Evolutionary conservation across 2,113 vertebrate genomes (phyloP).

Genomic region (Rattus rattus): DNA sequence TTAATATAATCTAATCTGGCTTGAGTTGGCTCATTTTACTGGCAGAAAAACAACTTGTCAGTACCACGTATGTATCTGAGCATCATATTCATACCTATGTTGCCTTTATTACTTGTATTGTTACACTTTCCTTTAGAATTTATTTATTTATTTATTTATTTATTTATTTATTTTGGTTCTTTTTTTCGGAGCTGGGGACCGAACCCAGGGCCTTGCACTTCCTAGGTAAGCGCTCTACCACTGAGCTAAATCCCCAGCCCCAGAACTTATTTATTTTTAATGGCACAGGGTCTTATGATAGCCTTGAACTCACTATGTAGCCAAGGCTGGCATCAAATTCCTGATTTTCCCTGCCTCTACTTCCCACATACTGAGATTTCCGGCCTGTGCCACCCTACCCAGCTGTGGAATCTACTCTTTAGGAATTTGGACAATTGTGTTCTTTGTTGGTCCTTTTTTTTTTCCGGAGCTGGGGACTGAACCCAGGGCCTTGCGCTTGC

Average conservation of each 20-base stretch:
- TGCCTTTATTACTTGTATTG: not conserved
- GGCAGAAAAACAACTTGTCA: too few relatives aligned
- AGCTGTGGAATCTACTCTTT: not conserved
- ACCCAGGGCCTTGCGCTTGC: too few relatives aligned
- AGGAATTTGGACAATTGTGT: conserved; percentile 7
- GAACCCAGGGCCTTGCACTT: too few relatives aligned
- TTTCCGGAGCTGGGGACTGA: too few relatives aligned
- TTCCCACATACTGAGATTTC: not conserved
- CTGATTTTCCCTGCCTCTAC: not conserved
- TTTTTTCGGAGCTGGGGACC: too few relatives aligned
- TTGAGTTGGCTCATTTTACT: too few relatives aligned
- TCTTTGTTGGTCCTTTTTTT: conserved; percentile 11
- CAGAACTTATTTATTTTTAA: not conserved
- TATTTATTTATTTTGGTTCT: too few relatives aligned
- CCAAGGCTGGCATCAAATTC: not conserved
- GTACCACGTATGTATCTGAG: not conserved
- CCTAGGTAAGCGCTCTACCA: too few relatives aligned
- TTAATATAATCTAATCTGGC: too few relatives aligned
- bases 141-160: too few relatives aligned
- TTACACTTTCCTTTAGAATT: not conserved
- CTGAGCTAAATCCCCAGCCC: too few relatives aligned
- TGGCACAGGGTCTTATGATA: not conserved
- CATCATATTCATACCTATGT: not conserved
- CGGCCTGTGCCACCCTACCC: not conserved
- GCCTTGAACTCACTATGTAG: not conserved